phyloP scores from a whole-genome alignment of 2,888 invertebrate species.

The Linyphia triangularis region DNA sequence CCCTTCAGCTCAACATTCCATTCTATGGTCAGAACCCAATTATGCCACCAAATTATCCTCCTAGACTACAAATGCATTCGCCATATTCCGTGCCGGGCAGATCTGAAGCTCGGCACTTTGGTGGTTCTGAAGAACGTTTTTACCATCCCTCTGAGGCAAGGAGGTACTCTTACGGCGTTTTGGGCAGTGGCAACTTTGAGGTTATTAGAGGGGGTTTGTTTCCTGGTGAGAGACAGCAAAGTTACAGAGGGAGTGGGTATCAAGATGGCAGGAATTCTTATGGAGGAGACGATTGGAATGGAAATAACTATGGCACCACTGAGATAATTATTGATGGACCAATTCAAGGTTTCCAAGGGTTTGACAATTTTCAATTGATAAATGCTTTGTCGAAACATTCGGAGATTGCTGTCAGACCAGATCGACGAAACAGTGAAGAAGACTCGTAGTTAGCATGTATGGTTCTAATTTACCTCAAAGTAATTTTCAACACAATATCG shows the following conservation, averaged over 20 bases:
- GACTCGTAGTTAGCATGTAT: not conserved
- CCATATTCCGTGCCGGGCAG: conserved; percentile 46
- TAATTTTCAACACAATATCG: too few relatives aligned
- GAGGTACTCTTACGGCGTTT: conserved; percentile 66
- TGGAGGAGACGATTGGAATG: not conserved
- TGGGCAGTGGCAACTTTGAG: conserved; percentile 76
- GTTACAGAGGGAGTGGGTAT: conserved; percentile 22
- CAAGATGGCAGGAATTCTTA: conserved; percentile 45
- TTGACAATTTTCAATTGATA: conserved; percentile 74
- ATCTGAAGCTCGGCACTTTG: conserved; percentile 13
- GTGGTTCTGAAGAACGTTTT: conserved; percentile 33
- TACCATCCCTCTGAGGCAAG: conserved; percentile 72
- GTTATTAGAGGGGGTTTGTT: conserved; percentile 74
- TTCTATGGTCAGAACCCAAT: conserved; percentile 43
- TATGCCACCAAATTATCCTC: conserved; percentile 27
- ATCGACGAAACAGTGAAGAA: not conserved
- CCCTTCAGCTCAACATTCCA: conserved; percentile 58
- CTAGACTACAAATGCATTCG: conserved; percentile 38
- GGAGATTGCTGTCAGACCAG: conserved; percentile 48
- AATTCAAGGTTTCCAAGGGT: conserved; percentile 75
- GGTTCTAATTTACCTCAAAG: too few relatives aligned
- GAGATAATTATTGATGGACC: conserved; percentile 73
- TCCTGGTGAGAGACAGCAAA: conserved; percentile 57
- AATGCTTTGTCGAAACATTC: conserved; percentile 74
- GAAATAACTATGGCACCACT: conserved; percentile 59